Evolutionary conservation across 2,888 invertebrate genomes (phyloP).

Genomic region (Megalurothrips usitatus): DNA sequence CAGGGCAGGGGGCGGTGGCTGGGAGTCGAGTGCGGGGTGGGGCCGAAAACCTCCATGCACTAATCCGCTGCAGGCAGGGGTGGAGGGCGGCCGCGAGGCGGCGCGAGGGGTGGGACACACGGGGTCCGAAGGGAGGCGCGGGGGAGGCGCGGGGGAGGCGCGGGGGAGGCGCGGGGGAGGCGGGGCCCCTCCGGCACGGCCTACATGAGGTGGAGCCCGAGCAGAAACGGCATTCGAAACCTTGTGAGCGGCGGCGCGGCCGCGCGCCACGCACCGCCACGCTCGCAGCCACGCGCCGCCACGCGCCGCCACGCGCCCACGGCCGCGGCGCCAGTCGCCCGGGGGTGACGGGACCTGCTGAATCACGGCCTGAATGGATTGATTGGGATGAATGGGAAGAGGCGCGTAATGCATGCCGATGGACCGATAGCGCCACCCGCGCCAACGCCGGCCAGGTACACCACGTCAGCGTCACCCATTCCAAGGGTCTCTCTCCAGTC

Average conservation of each 20-base stretch:
- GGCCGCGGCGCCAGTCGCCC: not conserved
- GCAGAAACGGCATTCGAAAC: too few species aligned
- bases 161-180: too few species aligned
- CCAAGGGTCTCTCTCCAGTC: too few species aligned
- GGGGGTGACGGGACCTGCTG: not conserved
- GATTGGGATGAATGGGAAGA: not conserved
- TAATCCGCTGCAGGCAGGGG: not conserved
- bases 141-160: too few species aligned
- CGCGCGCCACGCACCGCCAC: not conserved
- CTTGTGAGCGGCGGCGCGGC: not conserved
- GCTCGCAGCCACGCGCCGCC: not conserved
- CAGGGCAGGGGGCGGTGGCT: not conserved
- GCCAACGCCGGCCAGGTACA: too few species aligned
- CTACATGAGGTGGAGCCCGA: too few species aligned
- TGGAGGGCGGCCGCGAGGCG: not conserved
- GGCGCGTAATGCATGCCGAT: too few species aligned
- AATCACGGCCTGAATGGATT: not conserved
- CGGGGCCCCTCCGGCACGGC: too few species aligned
- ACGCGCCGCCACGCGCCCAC: too few species aligned
- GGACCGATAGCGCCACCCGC: too few species aligned
- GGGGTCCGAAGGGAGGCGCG: too few species aligned
- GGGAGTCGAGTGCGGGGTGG: not conserved
- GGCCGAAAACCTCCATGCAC: slow-evolving; percentile 9
- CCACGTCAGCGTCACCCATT: too few species aligned
- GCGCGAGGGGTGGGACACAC: not conserved